Evolutionary conservation across 2,888 invertebrate genomes (phyloP), one percentile per base, ranked within the genome.

Genomic region (Chironomus riparius): DNA sequence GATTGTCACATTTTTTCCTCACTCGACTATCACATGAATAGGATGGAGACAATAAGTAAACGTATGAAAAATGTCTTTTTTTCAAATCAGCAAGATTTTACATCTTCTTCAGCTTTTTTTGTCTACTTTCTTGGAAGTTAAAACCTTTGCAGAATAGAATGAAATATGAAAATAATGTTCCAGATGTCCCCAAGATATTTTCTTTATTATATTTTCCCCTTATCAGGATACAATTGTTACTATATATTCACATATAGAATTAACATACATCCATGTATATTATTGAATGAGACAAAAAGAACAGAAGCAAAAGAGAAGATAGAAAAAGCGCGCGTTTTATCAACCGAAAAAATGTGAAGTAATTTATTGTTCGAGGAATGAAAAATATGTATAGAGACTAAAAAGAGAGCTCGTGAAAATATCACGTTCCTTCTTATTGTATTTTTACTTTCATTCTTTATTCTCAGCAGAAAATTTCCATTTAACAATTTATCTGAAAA

Each of bases 331-430:
- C 65, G 65, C 65, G 65, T 21, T 65, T 13, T 65, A 65, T 65
- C 65, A 65, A 24, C 22, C 65, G 65, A 65, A 65, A 56, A 65
- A 65, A 65, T 50, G 50, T 50, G 50, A 50, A 50, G 50, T 50
- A 50, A 50, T 50, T 50, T 50, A 50, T 50, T 50, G 50, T 50
- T 15, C 50, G 15, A 50, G 50, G 6, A 50, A 50, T n/a, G 50
- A 15, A 50, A 38, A 38, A 38, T 38, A 38, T 38, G 10, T 38
- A 38, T 38, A 10, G 38, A 38, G 38, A 38, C 38, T 38, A 38
- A 10, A 28, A 28, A 3, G 28, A 28, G 28, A 38, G 38, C 38
- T 38, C 38, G 38, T 38, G 38, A 38, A 38, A 38, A 38, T 38
- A 38, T 38, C 38, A 38, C 38, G 38, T 38, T 38, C 38, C 10